A percentile compares a stretch with the other conserved stretches of the same genome.
phyloP scores from a whole-genome alignment of 2,888 invertebrate genomes.

The Spialia ferax region DNA sequence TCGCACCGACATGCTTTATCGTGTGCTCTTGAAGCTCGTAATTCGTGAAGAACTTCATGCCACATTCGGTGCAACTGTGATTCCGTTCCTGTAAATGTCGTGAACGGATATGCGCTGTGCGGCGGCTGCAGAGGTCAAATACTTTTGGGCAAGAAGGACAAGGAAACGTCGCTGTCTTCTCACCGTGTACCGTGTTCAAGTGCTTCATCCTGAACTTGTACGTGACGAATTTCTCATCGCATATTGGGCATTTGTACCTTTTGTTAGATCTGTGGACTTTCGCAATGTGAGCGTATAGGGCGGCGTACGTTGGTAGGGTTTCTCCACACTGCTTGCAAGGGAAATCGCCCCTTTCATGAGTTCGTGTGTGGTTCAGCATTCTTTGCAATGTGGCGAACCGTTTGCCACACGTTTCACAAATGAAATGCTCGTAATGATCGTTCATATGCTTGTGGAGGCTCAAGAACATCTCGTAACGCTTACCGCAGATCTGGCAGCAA shows the following conservation, averaged over 20 bases:
- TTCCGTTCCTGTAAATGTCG: constrained; percentile 79
- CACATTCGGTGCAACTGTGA: constrained; percentile 80
- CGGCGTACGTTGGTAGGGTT: constrained; percentile 66
- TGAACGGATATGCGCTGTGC: constrained; percentile 75
- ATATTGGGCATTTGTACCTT: constrained; percentile 79
- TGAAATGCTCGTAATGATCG: constrained; percentile 77
- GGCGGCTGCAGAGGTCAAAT: constrained; percentile 74
- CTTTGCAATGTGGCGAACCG: constrained; percentile 74
- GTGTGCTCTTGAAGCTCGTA: constrained; percentile 85
- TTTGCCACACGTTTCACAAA: constrained; percentile 81
- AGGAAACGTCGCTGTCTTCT: constrained; percentile 73
- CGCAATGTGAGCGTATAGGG: constrained; percentile 70
- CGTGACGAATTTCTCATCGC: constrained; percentile 76
- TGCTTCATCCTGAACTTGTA: constrained; percentile 78
- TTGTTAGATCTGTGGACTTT: constrained; percentile 74
- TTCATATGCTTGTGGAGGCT: constrained; percentile 81
- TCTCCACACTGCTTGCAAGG: constrained; percentile 75
- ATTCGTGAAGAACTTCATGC: constrained; percentile 84
- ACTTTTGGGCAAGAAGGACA: constrained; percentile 76
- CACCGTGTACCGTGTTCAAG: constrained; percentile 70
- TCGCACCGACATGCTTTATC: constrained; percentile 82
- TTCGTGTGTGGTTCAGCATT: constrained; percentile 74
- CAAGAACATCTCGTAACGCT: constrained; percentile 76
- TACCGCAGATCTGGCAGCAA: constrained; percentile 75
- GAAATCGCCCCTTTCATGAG: constrained; percentile 72